Conservation (phyloP, 2,797 vertebrate genomes). For the Okamejei kenojei region DNA sequence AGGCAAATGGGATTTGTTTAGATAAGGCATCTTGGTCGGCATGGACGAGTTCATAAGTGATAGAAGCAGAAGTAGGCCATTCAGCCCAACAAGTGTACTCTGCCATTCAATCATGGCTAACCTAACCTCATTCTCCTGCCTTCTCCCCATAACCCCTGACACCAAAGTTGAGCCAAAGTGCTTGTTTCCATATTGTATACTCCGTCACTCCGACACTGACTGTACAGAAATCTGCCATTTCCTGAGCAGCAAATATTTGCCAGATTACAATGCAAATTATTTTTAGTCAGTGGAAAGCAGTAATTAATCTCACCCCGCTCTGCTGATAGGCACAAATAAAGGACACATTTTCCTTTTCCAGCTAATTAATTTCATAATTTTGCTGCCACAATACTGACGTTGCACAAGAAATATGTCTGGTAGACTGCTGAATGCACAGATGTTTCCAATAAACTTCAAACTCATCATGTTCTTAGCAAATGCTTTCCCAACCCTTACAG, state of each 20-base stretch:
- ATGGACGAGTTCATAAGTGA: no score
- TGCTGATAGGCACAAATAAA: background rate
- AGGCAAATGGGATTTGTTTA: no score
- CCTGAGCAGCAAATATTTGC: background rate
- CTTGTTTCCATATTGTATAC: no score
- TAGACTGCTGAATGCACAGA: background rate
- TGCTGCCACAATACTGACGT: background rate
- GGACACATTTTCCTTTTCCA: background rate
- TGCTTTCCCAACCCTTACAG: background rate
- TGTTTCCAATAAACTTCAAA: background rate
- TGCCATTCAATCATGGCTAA: no score
- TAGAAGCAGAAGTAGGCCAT: no score
- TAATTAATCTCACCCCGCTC: background rate
- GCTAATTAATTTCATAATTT: background rate
- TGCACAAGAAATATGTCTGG: background rate
- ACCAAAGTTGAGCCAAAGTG: no score
- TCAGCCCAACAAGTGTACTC: no score
- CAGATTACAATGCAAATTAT: background rate
- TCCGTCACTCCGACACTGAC: no score
- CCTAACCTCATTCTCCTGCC: no score
- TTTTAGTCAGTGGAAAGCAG: background rate
- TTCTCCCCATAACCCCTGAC: no score
- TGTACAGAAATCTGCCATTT: background rate
- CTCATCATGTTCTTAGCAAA: background rate
- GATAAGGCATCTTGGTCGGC: no score